Percentiles rank a stretch among this genome's conserved stretches.
These are phyloP conservation scores for Gasteruption jaculator DNA, from an alignment of 2,888 invertebrate species.

Conservation along the genomic window DNA sequence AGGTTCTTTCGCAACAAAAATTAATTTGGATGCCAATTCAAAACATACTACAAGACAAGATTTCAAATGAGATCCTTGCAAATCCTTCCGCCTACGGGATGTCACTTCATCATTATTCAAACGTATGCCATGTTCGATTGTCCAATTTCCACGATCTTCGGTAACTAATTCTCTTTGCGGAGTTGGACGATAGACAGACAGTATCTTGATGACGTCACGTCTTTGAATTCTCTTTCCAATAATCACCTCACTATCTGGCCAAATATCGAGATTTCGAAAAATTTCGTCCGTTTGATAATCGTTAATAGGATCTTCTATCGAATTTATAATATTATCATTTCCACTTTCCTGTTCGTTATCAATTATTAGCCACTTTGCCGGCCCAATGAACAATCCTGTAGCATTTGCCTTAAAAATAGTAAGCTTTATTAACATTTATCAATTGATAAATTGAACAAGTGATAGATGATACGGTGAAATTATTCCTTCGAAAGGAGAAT, in stretches of 20 bases:
- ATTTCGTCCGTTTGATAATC: conserved; percentile 12
- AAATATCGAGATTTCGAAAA: conserved; percentile 27
- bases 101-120: conserved; percentile 20
- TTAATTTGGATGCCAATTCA: neutral
- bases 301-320: no score
- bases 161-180: conserved; percentile 23
- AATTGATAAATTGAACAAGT: no score
- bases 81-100: conserved; percentile 35
- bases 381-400: conserved; percentile 32
- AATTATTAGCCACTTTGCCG: conserved; percentile 35
- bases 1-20: neutral
- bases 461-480: no score
- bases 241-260: conserved; percentile 40
- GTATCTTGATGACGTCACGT: conserved; percentile 25
- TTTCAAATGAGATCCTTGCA: conserved; percentile 33
- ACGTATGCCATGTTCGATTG: conserved; percentile 22
- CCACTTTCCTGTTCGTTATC: conserved; percentile 4
- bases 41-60: conserved; percentile 39
- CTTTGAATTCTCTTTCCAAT: conserved; percentile 22
- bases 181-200: conserved; percentile 37
- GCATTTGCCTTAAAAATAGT: conserved; percentile 33
- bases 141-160: conserved; percentile 40
- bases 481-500: no score
- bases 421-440: no score
- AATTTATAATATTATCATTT: conserved; percentile 10